Evolutionary conservation across 53 echinoderm and acorn worm genomes (phyloP).

Genomic region (Temnopleurus reevesii): DNA sequence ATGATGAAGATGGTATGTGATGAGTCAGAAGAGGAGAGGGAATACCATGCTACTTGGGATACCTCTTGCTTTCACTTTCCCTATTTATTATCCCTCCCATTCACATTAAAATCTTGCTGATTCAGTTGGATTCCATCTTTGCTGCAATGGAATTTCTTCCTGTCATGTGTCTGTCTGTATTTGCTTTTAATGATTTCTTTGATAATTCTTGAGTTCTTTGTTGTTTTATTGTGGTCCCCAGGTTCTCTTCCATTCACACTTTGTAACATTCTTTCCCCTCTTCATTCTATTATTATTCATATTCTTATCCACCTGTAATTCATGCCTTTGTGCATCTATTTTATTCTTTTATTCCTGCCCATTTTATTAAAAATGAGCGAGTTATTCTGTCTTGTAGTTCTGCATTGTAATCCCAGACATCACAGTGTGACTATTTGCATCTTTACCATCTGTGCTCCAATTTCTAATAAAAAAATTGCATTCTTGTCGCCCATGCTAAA

Average conservation of each 20-base stretch:
- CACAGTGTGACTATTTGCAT: neutral
- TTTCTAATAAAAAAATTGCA: no score
- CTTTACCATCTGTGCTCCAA: neutral
- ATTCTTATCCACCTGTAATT: no score
- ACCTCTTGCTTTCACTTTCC: constrained; percentile 22
- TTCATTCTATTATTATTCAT: no score
- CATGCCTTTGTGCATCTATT: no score
- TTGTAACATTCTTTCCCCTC: no score
- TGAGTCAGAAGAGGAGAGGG: neutral
- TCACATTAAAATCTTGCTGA: neutral
- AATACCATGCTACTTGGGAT: constrained; percentile 17
- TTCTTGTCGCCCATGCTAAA: no score
- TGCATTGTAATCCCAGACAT: neutral
- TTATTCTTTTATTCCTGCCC: no score
- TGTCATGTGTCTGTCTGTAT: neutral
- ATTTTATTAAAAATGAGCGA: no score
- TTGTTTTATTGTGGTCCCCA: no score
- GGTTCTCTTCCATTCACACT: no score
- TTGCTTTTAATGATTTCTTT: no score
- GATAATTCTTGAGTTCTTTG: no score
- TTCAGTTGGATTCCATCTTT: neutral
- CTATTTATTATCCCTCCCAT: neutral
- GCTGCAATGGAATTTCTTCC: neutral
- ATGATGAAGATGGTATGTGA: constrained; percentile 5
- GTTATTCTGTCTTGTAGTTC: neutral